phyloP scores from a whole-genome alignment of 2,797 vertebrate species.

The Cephalopachus bancanus region DNA sequence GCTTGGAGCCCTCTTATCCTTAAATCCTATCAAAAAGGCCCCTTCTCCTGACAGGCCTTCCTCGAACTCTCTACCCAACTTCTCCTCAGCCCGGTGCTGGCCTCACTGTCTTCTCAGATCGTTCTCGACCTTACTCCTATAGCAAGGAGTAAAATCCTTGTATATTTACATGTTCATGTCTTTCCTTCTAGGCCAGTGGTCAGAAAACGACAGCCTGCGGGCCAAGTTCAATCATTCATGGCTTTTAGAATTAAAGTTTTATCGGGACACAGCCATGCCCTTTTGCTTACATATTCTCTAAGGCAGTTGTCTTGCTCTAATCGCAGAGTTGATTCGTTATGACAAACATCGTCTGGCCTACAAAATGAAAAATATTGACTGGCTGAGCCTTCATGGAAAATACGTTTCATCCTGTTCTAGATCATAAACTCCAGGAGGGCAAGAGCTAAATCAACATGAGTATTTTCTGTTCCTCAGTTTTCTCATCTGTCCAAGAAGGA shows the following conservation, averaged over 20 bases:
- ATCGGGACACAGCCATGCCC: no score
- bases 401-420: neutral
- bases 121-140: neutral
- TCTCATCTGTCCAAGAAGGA: neutral
- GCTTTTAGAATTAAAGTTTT: neutral
- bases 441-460: neutral
- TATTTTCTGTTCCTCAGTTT: constrained; percentile 6
- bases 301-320: neutral
- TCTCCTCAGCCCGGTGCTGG: fast-evolving
- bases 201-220: neutral
- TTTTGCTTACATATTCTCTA: neutral
- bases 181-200: neutral
- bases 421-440: neutral
- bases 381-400: neutral
- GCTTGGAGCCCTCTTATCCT: neutral
- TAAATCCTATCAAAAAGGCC: neutral
- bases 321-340: no score
- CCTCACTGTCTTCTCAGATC: neutral
- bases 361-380: neutral
- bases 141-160: neutral
- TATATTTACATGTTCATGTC: neutral
- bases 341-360: neutral
- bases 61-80: neutral
- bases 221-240: no score
- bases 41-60: neutral